Evolutionary conservation across 2,113 vertebrate genomes (phyloP).

Genomic region (Neolamprologus devosi): DNA sequence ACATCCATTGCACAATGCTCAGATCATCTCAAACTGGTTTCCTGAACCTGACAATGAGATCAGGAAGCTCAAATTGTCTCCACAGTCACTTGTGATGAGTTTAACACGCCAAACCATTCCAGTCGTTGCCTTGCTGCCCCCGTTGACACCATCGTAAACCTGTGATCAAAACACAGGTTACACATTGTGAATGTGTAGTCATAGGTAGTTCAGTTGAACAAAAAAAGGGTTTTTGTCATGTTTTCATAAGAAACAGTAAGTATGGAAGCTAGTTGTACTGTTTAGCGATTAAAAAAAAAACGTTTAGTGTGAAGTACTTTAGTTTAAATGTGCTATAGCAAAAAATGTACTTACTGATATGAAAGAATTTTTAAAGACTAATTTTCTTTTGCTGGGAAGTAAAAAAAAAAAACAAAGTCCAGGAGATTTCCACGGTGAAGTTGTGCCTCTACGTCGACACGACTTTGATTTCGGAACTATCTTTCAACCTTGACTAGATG

Average conservation of each 20-base stretch:
- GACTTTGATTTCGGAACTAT: not conserved
- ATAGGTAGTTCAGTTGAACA: not conserved
- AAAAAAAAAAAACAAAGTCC: not conserved
- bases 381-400: not conserved
- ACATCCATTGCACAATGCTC: not conserved
- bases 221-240: not conserved
- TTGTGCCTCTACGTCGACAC: not conserved
- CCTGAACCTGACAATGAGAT: not conserved
- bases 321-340: not conserved
- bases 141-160: not conserved
- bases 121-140: not conserved
- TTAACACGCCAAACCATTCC: not conserved
- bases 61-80: not conserved
- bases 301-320: not conserved
- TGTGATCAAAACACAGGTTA: not conserved
- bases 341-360: not conserved
- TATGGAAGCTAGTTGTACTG: not conserved
- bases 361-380: not conserved
- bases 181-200: not conserved
- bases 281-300: rapidly evolving
- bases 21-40: not conserved
- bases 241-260: not conserved
- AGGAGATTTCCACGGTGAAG: not conserved
- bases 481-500: not conserved
- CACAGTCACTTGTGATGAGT: not conserved